Evolutionary conservation across 2,797 vertebrate species (phyloP), one percentile per base, ranked within the genome.

Genomic region (Sebastes melanostomus): DNA sequence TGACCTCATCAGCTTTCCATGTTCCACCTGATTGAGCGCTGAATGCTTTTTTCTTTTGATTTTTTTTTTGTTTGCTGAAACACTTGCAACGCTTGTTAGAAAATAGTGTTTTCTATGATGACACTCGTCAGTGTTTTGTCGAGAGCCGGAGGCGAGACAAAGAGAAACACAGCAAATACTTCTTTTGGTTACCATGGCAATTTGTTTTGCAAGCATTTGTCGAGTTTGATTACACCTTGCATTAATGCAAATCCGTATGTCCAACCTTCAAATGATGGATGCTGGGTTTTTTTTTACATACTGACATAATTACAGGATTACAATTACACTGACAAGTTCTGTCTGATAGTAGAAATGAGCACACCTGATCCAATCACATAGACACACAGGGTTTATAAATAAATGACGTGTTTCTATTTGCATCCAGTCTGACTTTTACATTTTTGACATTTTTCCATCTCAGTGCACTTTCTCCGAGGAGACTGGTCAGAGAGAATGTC

Each of bases 401-500:
- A 67, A 77, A 59, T n/a, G 5, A 56, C 29, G 10, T 18, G 7
- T 63, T 46, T 54, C 32, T 66, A 3, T 74, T 20, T 46, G 60
- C 14, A 69, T 66, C 14, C 22, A 59, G 60, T 72, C 34, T 70
- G 79, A 78, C 54, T 85, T 68, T 79, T 52, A 69, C 79, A 66
- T 42, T 62, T 68, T 11, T 46, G 60, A 83, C 75, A 77, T 83
- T 67, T 82, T 81, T 82, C 58, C 38, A 78, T 73, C 68, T 63
- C 50, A 38, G 18, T 69, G 70, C 52, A 66, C 18, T 34, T 34
- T 66, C 59, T 80, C 46, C 76, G 3, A 59, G n/a, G 60, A 70
- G 32, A 22, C 36, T 13, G 0, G 20, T 9, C 69, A 78, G 13
- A 65, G 18, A 9, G 38, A 65, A 59, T 5, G 10, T 50, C 66